Evolutionary conservation across 2,888 invertebrate species (phyloP).

Genomic region (Augochlorella aurata): DNA sequence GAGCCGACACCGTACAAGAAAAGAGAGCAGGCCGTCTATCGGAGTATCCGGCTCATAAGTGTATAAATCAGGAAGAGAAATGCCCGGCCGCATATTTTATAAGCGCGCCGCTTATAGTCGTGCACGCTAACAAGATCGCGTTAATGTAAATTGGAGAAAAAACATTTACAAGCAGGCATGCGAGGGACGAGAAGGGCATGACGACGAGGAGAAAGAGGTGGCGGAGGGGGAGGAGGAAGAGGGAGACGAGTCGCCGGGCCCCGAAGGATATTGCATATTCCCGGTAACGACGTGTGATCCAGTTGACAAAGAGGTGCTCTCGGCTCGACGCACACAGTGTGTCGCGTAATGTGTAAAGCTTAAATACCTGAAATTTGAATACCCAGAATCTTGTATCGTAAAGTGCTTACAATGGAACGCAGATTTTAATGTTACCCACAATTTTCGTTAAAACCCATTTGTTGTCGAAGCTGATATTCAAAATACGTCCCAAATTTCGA

Average conservation of each 20-base stretch:
- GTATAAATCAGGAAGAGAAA: conserved; percentile 56
- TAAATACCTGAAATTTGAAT: too few species aligned
- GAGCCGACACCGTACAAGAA: conserved; percentile 6
- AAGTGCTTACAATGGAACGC: too few species aligned
- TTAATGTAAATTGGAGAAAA: conserved; percentile 37
- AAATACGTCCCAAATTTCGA: too few species aligned
- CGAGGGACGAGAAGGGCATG: background rate
- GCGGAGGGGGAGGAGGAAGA: too few species aligned
- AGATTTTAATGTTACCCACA: too few species aligned
- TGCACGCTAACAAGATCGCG: conserved; percentile 51
- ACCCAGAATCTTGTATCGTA: too few species aligned
- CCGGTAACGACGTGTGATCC: conserved; percentile 47
- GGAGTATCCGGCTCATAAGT: conserved; percentile 44
- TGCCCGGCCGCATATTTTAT: conserved; percentile 40
- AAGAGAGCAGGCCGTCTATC: conserved; percentile 27
- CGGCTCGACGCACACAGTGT: too few species aligned
- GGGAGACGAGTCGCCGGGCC: background rate
- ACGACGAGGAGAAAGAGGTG: too few species aligned
- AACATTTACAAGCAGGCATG: conserved; percentile 24
- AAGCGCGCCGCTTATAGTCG: conserved; percentile 15
- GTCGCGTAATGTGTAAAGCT: too few species aligned
- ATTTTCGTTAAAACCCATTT: too few species aligned
- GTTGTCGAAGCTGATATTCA: too few species aligned
- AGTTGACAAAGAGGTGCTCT: conserved; percentile 49
- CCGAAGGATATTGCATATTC: conserved; percentile 46